Base-by-base conservation (phyloP, 1,140 invertebrate genomes). In the Bombus sylvicola region DNA sequence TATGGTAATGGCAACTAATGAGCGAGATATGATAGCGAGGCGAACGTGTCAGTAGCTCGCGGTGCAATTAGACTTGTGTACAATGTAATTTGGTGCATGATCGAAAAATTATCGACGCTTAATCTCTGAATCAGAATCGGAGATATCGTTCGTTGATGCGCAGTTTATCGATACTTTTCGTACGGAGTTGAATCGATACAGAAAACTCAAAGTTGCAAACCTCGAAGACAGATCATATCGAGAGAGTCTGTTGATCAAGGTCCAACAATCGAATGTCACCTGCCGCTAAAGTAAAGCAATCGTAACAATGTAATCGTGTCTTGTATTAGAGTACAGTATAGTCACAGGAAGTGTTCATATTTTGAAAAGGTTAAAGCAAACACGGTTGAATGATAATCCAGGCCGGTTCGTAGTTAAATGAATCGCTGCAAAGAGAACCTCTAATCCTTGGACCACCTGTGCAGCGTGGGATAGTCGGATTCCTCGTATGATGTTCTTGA, bases 371-470 rank as follows among this genome's bases (percentile, higher is more conserved):
- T 31, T 18, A 28, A 28, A 37, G 39, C 69, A 66, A 66, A n/a
- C 8, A 47, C 22, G 22, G n/a, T 47, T 18, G n/a, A 47, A 28
- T 18, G 37, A 68, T 79, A 31, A 37, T 47, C 37, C 37, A 25
- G 18, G 3, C 28, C 31, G 6, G 28, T 25, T 69, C 43, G 28
- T 1, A 34, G 53, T 31, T 18, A 76, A 72, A 72, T 28, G 83
- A 79, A 80, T 69, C 59, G 53, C 37, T 62, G 18, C 68, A 41
- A 87, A 84, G 87, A 73, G 83, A 87, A 83, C 79, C 87, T 90
- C 68, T 91, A 69, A 88, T 86, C 89, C 64, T 57, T 57, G 62
- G 90, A 90, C 91, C 92, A 92, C 91, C 92, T 93, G 91, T 89
- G 43, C 37, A 78, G 87, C 89, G 91, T 92, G 90, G 89, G 92